Evolutionary conservation across 2,113 vertebrate species (phyloP), one percentile per base, ranked within the genome.

Genomic region (Vulpes ferrilata): DNA sequence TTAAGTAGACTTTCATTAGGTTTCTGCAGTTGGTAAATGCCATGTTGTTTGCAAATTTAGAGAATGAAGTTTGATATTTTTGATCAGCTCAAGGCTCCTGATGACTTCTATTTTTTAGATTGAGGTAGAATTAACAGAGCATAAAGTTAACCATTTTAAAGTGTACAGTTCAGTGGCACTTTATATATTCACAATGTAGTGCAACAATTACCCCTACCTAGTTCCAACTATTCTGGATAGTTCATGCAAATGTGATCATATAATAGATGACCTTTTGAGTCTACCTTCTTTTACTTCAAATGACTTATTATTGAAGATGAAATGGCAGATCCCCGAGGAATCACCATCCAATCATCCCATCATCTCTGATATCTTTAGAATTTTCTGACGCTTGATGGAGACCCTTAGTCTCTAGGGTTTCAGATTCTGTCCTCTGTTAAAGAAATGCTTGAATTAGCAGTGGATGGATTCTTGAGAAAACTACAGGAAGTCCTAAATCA

Each of bases 381-480:
- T 80, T 94, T 94, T 67, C 88, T 11, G 35, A 4, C 35, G 43
- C 38, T 94, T 88, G n/a, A 16, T 38, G 25, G n/a, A 94, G 51
- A 71, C 15, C 27, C 13, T 51, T 23, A n/a, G 13, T 92, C n/a
- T 79, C 11, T 38, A 80, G 62, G 27, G 32, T 16, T 27, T 87
- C 84, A 95, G 27, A 43, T 78, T 92, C 89, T 89, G 27, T 51
- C 35, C 71, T 91, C 15, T 89, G 57, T 30, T 85, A 88, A 90
- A 57, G 13, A 96, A 90, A 53, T 82, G 32, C 86, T 96, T 88
- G 22, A 79, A 8, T 83, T 48, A 38, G 64, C 15, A 38, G 25
- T 57, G 23, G 38, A 51, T 90, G 11, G 55, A 32, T 82, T 97
- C 67, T 85, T 80, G n/a, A 81, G n/a, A 62, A 92, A 96, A 53